Conservation (phyloP, 2,888 invertebrate species). For the Caenorhabditis angaria region DNA sequence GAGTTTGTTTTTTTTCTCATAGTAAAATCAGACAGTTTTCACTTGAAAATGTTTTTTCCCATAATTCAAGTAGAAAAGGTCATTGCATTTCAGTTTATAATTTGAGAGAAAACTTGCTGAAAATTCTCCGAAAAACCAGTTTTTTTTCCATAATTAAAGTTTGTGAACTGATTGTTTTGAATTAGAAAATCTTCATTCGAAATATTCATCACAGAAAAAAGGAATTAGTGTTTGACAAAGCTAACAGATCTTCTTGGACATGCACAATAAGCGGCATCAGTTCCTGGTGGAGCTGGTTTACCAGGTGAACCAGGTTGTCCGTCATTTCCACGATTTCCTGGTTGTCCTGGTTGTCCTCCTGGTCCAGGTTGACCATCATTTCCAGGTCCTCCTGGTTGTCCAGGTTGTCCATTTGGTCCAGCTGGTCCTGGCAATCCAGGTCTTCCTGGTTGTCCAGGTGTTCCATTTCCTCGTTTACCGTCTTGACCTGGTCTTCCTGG, state of each 20-base stretch:
- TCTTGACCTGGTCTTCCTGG: constrained; percentile 33
- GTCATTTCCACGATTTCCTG: constrained; percentile 39
- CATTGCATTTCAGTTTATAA: too few species aligned
- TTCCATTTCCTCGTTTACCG: constrained; percentile 27
- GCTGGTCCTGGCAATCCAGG: constrained; percentile 57
- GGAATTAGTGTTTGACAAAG: constrained; percentile 27
- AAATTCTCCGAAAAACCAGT: too few species aligned
- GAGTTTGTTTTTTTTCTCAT: too few species aligned
- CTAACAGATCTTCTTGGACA: constrained; percentile 53
- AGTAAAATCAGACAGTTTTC: too few species aligned
- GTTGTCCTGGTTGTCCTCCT: constrained; percentile 39
- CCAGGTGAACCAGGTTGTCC: constrained; percentile 46
- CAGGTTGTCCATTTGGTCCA: constrained; percentile 48
- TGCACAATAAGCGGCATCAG: constrained; percentile 55
- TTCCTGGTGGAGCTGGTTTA: constrained; percentile 49
- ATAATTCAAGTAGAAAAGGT: too few species aligned
- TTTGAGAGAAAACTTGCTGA: too few species aligned
- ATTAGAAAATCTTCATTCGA: too few species aligned
- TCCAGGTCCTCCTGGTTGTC: constrained; percentile 51
- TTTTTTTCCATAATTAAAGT: too few species aligned
- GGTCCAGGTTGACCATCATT: constrained; percentile 54
- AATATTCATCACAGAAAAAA: background rate
- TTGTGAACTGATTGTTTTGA: too few species aligned
- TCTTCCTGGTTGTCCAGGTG: constrained; percentile 49
- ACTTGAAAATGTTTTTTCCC: too few species aligned